Conservation (phyloP, 1,140 invertebrate species). For the Drosophila guanche region DNA sequence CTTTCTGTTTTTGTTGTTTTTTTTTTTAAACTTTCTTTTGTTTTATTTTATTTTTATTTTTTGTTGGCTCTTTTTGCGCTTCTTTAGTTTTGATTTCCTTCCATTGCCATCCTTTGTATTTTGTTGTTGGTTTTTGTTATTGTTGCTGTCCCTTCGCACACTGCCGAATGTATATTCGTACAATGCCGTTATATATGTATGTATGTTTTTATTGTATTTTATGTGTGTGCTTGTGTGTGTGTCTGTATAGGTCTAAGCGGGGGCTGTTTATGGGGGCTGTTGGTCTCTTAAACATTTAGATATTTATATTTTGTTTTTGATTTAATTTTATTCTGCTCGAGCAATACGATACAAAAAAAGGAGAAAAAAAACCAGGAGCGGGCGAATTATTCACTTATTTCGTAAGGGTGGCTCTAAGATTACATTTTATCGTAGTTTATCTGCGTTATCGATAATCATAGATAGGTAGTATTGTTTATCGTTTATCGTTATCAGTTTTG, state of each 20-base stretch:
- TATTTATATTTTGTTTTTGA: conserved; percentile 32
- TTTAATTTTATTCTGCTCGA: conserved; percentile 39
- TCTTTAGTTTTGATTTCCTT: conserved; percentile 55
- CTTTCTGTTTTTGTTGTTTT: conserved; percentile 16
- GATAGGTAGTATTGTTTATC: conserved; percentile 52
- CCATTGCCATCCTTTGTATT: conserved; percentile 21
- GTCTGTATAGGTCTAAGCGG: conserved; percentile 45
- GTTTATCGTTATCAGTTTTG: neutral
- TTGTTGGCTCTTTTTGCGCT: neutral
- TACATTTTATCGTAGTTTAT: conserved; percentile 50
- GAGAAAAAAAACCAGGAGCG: conserved; percentile 11
- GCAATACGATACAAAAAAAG: conserved; percentile 44
- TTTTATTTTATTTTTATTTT: conserved; percentile 11
- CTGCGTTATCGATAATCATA: conserved; percentile 33
- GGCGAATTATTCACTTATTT: conserved; percentile 24
- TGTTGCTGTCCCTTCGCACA: conserved; percentile 21
- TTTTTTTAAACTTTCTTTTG: conserved; percentile 14
- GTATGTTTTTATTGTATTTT: conserved; percentile 12
- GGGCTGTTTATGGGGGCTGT: neutral
- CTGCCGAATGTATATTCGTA: too few relatives aligned
- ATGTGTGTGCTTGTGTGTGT: conserved; percentile 20
- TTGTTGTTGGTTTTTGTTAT: conserved; percentile 4
- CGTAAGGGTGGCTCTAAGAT: conserved; percentile 33
- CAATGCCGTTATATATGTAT: conserved; percentile 6
- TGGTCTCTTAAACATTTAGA: conserved; percentile 41